Evolutionary conservation across 2,113 vertebrate genomes (phyloP), one percentile per base, ranked within the genome.

Genomic region (Sula dactylatra): DNA sequence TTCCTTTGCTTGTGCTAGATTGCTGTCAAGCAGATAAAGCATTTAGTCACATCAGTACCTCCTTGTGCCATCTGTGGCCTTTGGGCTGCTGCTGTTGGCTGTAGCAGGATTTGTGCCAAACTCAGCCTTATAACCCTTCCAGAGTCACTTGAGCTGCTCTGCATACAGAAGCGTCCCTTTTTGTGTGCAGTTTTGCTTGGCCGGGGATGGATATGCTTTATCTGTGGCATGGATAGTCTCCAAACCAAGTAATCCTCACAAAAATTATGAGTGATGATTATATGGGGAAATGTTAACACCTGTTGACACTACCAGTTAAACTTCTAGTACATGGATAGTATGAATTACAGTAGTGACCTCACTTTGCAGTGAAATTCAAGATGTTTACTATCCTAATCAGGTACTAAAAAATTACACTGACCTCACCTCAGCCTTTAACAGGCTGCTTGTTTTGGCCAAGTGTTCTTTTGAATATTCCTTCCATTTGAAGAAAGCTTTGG

Each of bases 111-210:
- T 52, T 70, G 50, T 93, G 78, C 40, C 78, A 52, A 13, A 18
- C 27, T 56, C 44, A 50, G 26, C 49, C 24, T 69, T 13, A 9
- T 36, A 5, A 6, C 32, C 58, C 8, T 47, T 71, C 44, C 47
- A n/a, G 45, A 45, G 21, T 50, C 25, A 4, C 49, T 56, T 0
- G 1, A 14, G 20, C 36, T 49, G 52, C 32, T 81, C 49, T 14
- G 2, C 7, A 1, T 22, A 9, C 3, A 4, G 19, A 31, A n/a
- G 13, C 1, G 24, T 29, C 45, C 3, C 17, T 38, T 72, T 55
- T 13, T 77, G 21, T 13, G 3, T 9, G 11, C 16, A 31, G 29
- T 44, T 81, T 59, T 50, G 38, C 84, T 65, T 72, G 40, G 5
- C 34, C 18, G 22, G 7, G 5, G 27, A 9, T 4, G 13, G 38